These are phyloP conservation scores for Anolis apletophallus DNA, from an alignment of 2,797 vertebrate genomes.

Conservation along the genomic window DNA sequence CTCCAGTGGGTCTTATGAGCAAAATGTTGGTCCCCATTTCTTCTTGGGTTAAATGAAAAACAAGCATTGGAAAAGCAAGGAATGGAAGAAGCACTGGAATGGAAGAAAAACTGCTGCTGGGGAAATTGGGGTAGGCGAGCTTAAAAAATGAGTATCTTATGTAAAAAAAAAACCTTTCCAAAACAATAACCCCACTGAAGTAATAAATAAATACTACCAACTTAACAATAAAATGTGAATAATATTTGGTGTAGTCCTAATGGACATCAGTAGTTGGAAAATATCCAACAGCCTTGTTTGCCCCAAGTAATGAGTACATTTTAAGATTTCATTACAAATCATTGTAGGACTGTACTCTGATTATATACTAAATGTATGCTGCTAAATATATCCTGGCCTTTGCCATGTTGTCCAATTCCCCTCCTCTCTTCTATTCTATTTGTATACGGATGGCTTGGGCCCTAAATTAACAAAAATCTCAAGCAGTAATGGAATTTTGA, in stretches of 20 bases:
- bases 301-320: neutral
- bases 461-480: constrained; percentile 4
- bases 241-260: neutral
- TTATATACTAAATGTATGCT: neutral
- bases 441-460: neutral
- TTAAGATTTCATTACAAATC: neutral
- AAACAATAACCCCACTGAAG: neutral
- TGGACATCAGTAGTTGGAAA: neutral
- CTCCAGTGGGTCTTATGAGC: too few species aligned
- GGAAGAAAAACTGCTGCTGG: neutral
- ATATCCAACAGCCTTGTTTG: neutral
- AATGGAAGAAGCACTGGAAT: too few species aligned
- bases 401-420: neutral
- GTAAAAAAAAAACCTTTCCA: neutral
- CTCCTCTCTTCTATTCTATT: neutral
- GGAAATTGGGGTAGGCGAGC: neutral
- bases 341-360: neutral
- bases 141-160: neutral
- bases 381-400: neutral
- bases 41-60: too few species aligned
- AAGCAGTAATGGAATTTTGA: neutral
- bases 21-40: too few species aligned
- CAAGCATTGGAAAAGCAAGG: neutral
- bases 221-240: neutral
- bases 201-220: neutral